Conservation (phyloP, 2,888 invertebrate genomes). For the Agonopterix subpropinquella region DNA sequence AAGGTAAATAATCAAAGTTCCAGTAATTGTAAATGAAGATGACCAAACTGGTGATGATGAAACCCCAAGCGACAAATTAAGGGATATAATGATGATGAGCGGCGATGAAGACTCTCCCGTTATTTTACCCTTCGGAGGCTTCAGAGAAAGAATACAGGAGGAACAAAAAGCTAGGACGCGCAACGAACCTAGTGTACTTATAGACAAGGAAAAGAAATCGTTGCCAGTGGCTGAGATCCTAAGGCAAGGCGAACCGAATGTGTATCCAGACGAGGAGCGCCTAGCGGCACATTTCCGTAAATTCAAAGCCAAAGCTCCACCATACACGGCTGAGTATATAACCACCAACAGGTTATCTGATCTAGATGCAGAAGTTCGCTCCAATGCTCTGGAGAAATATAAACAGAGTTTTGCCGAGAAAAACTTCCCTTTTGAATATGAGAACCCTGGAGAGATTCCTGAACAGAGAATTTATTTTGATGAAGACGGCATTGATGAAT, state of each 20-base stretch:
- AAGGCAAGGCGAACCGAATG: slow-evolving; percentile 37
- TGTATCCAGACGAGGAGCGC: slow-evolving; percentile 65
- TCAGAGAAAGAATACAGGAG: slow-evolving; percentile 58
- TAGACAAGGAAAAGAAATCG: slow-evolving; percentile 60
- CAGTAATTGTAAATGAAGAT: slow-evolving; percentile 20
- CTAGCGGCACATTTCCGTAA: slow-evolving; percentile 65
- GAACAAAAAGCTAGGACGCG: slow-evolving; percentile 36
- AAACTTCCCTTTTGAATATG: slow-evolving; percentile 68
- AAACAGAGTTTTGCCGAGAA: slow-evolving; percentile 64
- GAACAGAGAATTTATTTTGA: slow-evolving; percentile 76
- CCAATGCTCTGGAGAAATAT: slow-evolving; percentile 62
- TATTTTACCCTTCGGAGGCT: slow-evolving; percentile 59
- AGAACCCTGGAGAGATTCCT: slow-evolving; percentile 60
- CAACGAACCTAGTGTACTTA: slow-evolving; percentile 24
- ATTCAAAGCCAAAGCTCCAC: slow-evolving; percentile 49
- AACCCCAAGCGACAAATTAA: slow-evolving; percentile 56
- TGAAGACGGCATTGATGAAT: slow-evolving; percentile 65
- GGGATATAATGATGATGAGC: slow-evolving; percentile 51
- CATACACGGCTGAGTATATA: slow-evolving; percentile 60
- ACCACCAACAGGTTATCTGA: slow-evolving; percentile 56
- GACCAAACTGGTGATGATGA: slow-evolving; percentile 25
- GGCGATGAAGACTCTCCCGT: slow-evolving; percentile 50
- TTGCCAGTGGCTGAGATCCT: slow-evolving; percentile 24
- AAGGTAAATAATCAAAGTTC: not conserved
- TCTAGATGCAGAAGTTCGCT: slow-evolving; percentile 59